phyloP scores from a whole-genome alignment of 1,140 invertebrate genomes.

The Rhynchophorus ferrugineus region DNA sequence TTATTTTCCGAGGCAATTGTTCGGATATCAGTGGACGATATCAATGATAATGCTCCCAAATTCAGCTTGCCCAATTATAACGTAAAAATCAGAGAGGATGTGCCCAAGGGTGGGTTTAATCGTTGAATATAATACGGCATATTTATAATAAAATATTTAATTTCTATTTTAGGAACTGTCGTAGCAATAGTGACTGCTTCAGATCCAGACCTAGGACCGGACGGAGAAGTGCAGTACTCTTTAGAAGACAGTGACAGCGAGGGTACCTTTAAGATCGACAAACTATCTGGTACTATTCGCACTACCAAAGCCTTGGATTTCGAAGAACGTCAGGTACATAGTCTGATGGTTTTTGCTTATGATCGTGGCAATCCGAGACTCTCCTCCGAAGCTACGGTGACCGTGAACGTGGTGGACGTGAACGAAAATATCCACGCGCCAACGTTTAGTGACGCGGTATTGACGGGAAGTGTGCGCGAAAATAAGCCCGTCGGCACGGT shows the following conservation, averaged over 20 bases:
- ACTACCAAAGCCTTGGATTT: conserved; percentile 72
- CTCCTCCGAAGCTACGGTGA: conserved; percentile 64
- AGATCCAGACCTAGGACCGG: conserved; percentile 77
- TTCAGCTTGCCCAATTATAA: conserved; percentile 69
- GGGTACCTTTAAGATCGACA: conserved; percentile 65
- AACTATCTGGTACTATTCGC: conserved; percentile 73
- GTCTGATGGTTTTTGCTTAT: conserved; percentile 70
- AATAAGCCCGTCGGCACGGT: conserved; percentile 66
- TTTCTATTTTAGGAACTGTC: conserved; percentile 47
- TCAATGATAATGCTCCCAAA: conserved; percentile 84
- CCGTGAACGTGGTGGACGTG: conserved; percentile 86
- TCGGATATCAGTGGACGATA: conserved; percentile 74
- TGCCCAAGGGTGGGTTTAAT: conserved; percentile 68
- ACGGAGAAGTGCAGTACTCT: conserved; percentile 68
- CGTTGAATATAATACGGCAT: no score
- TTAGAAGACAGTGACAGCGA: conserved; percentile 63
- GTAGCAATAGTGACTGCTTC: conserved; percentile 77
- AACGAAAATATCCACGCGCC: conserved; percentile 86
- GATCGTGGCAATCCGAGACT: conserved; percentile 71
- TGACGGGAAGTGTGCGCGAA: conserved; percentile 62
- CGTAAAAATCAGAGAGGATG: conserved; percentile 84
- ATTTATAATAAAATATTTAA: not conserved
- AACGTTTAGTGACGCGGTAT: conserved; percentile 73
- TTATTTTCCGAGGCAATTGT: conserved; percentile 71
- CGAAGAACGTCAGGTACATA: conserved; percentile 78